Conservation (phyloP, 2,888 invertebrate species). For the Microctonus aethiopoides region DNA sequence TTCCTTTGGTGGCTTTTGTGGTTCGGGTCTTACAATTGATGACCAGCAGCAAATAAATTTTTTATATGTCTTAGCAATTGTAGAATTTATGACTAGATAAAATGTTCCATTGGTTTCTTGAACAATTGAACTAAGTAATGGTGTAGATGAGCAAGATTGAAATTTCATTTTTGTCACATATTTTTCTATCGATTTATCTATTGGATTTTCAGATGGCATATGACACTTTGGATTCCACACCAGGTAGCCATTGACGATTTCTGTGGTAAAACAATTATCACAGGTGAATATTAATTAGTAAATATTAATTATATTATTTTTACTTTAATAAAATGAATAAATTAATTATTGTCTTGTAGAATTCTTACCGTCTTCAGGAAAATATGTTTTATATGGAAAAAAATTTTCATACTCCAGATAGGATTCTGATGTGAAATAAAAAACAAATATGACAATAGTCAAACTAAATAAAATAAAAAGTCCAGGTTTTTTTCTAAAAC, state of each 20-base stretch:
- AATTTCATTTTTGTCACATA: slow-evolving; percentile 70
- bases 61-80: slow-evolving; percentile 63
- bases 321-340: background rate
- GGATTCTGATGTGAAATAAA: slow-evolving; percentile 52
- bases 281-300: no score
- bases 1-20: slow-evolving; percentile 55
- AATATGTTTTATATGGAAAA: slow-evolving; percentile 42
- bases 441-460: slow-evolving; percentile 49
- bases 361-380: slow-evolving; percentile 40
- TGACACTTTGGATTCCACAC: slow-evolving; percentile 74
- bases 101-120: slow-evolving; percentile 52
- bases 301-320: no score
- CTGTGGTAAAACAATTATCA: slow-evolving; percentile 40
- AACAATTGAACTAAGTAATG: slow-evolving; percentile 50
- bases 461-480: slow-evolving; percentile 55
- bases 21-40: slow-evolving; percentile 70
- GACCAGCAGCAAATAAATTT: slow-evolving; percentile 74
- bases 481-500: slow-evolving; percentile 52
- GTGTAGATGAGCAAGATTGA: slow-evolving; percentile 68
- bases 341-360: no score
- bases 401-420: slow-evolving; percentile 48
- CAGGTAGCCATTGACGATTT: slow-evolving; percentile 65
- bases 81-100: slow-evolving; percentile 47
- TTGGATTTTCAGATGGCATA: slow-evolving; percentile 69
- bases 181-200: slow-evolving; percentile 72